These are phyloP conservation scores for Mastomys coucha DNA, from an alignment of 2,113 vertebrate species.

Conservation along the genomic window DNA sequence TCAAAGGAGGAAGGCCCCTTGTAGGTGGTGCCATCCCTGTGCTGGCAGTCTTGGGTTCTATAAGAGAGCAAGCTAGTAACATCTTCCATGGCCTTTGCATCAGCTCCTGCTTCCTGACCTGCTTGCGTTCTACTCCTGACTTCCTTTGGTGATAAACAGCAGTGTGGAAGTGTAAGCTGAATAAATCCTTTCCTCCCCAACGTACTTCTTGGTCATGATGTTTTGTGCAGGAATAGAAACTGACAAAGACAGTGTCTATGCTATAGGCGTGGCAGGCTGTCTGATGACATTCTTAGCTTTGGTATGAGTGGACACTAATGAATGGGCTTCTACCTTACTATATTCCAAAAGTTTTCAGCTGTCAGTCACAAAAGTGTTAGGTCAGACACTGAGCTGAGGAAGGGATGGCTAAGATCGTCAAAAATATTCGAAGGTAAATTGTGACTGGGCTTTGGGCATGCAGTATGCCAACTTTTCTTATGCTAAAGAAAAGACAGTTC, in stretches of 20 bases:
- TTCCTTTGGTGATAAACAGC: too few species aligned
- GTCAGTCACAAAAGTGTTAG: neutral
- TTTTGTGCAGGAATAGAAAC: too few species aligned
- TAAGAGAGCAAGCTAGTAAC: too few species aligned
- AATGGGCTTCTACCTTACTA: neutral
- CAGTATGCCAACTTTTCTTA: neutral
- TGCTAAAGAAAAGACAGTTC: neutral
- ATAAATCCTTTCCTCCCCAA: too few species aligned
- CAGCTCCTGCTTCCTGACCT: too few species aligned
- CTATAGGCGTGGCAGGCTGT: neutral
- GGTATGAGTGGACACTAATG: neutral
- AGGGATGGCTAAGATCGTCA: neutral
- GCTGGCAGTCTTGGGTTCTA: too few species aligned
- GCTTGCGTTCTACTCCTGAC: too few species aligned
- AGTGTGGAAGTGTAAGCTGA: too few species aligned
- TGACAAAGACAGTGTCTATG: neutral
- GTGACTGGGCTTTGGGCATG: neutral
- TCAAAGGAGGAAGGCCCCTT: too few species aligned
- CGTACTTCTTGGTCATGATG: too few species aligned
- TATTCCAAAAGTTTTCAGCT: neutral
- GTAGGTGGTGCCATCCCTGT: too few species aligned
- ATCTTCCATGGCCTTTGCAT: too few species aligned
- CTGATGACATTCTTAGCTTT: neutral
- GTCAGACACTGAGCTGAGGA: neutral
- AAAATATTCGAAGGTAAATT: neutral